phyloP scores from a whole-genome alignment of 2,113 vertebrate genomes.

The Electrona antarctica region DNA sequence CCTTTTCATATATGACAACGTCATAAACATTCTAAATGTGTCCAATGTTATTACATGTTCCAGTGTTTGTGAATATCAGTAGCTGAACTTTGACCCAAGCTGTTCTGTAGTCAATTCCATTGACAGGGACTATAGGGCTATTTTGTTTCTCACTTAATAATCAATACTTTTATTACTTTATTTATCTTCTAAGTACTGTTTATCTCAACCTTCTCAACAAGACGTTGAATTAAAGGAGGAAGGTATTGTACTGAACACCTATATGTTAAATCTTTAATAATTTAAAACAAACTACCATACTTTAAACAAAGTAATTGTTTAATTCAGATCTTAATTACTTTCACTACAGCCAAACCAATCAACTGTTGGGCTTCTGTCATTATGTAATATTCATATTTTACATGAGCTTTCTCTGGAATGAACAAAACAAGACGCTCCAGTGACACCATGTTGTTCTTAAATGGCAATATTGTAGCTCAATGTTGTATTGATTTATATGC shows the following conservation, averaged over 20 bases:
- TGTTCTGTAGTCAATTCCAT: no score
- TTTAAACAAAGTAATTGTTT: background rate
- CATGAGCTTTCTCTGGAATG: no score
- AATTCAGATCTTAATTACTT: background rate
- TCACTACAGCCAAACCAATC: no score
- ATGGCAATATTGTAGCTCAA: slow-evolving; percentile 23
- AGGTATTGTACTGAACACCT: slow-evolving; percentile 2
- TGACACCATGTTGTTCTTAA: background rate
- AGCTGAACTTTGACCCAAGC: no score
- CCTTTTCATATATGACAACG: no score
- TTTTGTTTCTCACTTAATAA: no score
- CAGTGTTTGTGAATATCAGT: no score
- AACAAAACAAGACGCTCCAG: background rate
- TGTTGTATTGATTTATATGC: slow-evolving; percentile 13
- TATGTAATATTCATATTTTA: background rate
- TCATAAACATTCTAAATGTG: no score
- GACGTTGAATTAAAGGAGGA: no score
- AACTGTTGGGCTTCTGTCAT: no score
- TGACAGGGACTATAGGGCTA: no score
- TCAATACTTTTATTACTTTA: slow-evolving; percentile 10
- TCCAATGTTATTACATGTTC: no score
- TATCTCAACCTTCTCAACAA: slow-evolving; percentile 22
- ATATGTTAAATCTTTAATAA: background rate
- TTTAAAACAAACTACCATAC: background rate
- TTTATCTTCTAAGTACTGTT: slow-evolving; percentile 24